Evolutionary conservation across 2,113 vertebrate genomes (phyloP).

Genomic region (Scytalopus superciliaris): DNA sequence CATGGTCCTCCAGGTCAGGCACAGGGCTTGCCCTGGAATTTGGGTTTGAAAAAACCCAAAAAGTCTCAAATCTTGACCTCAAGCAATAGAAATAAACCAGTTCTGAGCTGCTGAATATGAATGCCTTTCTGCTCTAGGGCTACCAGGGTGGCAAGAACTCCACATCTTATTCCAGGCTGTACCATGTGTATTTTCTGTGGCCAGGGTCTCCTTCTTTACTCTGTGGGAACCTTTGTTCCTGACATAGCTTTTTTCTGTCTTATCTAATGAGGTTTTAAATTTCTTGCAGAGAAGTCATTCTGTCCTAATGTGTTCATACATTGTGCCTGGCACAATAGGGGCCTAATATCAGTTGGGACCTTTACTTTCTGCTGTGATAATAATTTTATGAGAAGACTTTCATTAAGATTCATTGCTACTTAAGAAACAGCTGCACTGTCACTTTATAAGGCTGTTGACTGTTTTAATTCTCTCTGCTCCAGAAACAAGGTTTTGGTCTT

Average conservation of each 20-base stretch:
- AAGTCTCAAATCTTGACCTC: not conserved
- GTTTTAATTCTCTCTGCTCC: conserved; percentile 16
- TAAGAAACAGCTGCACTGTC: conserved; percentile 31
- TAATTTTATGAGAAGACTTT: conserved; percentile 34
- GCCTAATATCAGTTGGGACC: conserved; percentile 1
- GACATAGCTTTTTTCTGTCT: not conserved
- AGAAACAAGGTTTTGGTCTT: not conserved
- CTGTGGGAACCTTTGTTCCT: not conserved
- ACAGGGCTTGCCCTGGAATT: not conserved
- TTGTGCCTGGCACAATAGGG: not conserved
- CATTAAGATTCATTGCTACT: conserved; percentile 28
- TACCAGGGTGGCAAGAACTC: not conserved
- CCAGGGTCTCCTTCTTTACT: not conserved
- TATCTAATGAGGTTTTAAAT: conserved; percentile 23
- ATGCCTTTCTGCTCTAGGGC: not conserved
- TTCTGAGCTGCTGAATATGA: not conserved
- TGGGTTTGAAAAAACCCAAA: not conserved
- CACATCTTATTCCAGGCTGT: not conserved
- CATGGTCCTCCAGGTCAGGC: not conserved
- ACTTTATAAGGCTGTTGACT: conserved; percentile 1
- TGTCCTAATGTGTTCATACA: not conserved
- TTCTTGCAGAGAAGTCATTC: not conserved
- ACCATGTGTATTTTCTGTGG: not conserved
- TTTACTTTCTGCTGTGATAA: conserved; percentile 6
- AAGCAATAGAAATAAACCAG: not conserved